Conservation (phyloP, 2,797 vertebrate genomes). For the Acipenser transmontanus region DNA sequence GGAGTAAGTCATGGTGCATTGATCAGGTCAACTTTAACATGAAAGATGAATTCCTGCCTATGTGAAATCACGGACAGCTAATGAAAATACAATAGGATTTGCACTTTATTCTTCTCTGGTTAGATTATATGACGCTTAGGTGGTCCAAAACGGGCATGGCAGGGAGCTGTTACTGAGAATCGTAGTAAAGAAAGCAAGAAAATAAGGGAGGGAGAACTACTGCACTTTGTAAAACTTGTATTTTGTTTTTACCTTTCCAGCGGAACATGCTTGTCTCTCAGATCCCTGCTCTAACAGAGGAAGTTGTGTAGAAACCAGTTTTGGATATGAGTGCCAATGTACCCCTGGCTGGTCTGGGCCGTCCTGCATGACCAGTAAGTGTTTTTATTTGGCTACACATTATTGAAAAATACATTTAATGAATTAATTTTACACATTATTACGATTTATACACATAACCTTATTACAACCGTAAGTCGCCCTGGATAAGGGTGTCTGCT, state of each 20-base stretch:
- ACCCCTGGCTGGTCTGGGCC: slow-evolving; percentile 83
- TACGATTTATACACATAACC: too few species aligned
- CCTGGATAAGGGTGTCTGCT: too few species aligned
- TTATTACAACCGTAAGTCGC: too few species aligned
- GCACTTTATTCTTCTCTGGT: background rate
- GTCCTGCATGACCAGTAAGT: slow-evolving; percentile 85
- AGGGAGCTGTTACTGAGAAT: too few species aligned
- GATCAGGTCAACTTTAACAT: slow-evolving; percentile 45
- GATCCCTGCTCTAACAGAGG: slow-evolving; percentile 88
- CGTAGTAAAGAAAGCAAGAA: background rate
- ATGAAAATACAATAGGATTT: slow-evolving; percentile 28
- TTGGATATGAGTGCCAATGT: slow-evolving; percentile 88
- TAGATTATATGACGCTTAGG: slow-evolving; percentile 14
- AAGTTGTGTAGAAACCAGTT: slow-evolving; percentile 81
- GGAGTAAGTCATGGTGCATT: slow-evolving; percentile 44
- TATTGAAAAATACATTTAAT: too few species aligned
- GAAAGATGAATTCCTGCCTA: slow-evolving; percentile 53
- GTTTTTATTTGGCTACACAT: background rate
- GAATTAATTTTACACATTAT: too few species aligned
- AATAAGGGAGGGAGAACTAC: background rate
- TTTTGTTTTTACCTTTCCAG: slow-evolving; percentile 41
- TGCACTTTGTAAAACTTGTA: too few species aligned
- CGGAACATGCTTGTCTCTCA: slow-evolving; percentile 92
- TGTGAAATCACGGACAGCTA: slow-evolving; percentile 36
- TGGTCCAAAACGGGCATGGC: slow-evolving; percentile 25